Percentiles rank a stretch among this genome's conserved stretches.
phyloP scores from a whole-genome alignment of 2,888 invertebrate species.

The Griposia aprilina region DNA sequence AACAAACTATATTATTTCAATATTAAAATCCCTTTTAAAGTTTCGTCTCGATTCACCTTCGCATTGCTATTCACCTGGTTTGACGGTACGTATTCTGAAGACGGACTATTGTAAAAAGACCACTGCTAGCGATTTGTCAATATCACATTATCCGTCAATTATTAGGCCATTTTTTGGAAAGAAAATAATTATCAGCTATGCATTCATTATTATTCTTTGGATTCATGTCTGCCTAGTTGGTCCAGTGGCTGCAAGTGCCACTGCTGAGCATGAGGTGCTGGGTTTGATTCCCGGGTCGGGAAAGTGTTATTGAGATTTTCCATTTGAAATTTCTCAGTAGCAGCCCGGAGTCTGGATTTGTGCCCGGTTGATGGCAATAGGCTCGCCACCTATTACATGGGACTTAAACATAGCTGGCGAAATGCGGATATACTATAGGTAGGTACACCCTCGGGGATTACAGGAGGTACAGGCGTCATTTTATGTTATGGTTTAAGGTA shows the following conservation, averaged over 20 bases:
- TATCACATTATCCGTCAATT: neutral
- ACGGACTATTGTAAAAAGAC: too few relatives aligned
- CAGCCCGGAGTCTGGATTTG: neutral
- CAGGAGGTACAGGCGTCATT: neutral
- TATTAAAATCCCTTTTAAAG: too few relatives aligned
- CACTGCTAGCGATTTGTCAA: neutral
- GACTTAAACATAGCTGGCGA: neutral
- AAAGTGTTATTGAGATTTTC: neutral
- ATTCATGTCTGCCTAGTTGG: neutral
- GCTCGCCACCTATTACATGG: neutral
- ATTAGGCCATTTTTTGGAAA: neutral
- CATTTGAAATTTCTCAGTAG: too few relatives aligned
- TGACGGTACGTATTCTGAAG: neutral
- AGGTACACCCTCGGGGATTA: neutral
- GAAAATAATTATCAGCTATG: neutral
- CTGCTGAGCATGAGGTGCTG: neutral
- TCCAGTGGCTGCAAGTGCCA: neutral
- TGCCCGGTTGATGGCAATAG: neutral
- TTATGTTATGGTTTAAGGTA: neutral
- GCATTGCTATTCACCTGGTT: too few relatives aligned
- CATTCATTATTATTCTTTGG: neutral
- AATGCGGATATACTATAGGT: neutral
- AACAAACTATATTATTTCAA: too few relatives aligned
- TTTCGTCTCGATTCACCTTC: too few relatives aligned
- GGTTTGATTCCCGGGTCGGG: neutral